Evolutionary conservation across 2,888 invertebrate species (phyloP), one percentile per base, ranked within the genome.

Genomic region (Limnephilus lunatus): DNA sequence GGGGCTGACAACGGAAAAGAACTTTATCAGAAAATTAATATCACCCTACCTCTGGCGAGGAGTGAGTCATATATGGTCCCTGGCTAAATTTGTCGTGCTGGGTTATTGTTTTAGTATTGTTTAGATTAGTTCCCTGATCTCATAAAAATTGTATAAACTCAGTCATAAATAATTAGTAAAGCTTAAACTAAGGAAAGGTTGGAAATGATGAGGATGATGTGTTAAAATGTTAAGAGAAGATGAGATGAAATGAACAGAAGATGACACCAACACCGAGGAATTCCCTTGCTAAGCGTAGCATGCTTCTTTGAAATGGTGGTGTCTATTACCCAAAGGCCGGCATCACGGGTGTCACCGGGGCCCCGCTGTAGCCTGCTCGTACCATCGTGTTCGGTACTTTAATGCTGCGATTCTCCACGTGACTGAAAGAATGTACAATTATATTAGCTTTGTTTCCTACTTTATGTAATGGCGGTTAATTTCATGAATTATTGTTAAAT

Each of bases 351-450:
- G 93, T 82, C 91, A 94, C 94, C 93, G 94, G 94, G 92, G 94
- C 93, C 89, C 94, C 94, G 93, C 94, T 94, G 93, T 95, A 94
- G 90, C 94, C 94, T 94, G 95, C 95, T 87, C 95, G 94, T 30
- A 96, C 94, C 94, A 96, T 95, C 93, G 96, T 95, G 93, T 95
- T 95, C 91, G 96, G 96, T 94, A 96, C 96, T 94, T 97, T 96
- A 94, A 97, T 95, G 95, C 96, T 97, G 94, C 97, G 96, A 94
- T 96, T 97, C 94, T 97, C 97, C 95, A 97, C 95, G 94, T 97
- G 97, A 94, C 97, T 97, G 95, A 92, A 95, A 95, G 92, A 93
- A 92, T 92, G 90, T 91, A 35, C 39, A 48, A 2, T 3, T 30
- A 39, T 19, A 11, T 86, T 39, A 92, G 31, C 53, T 85, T 68